phyloP scores from a whole-genome alignment of 2,113 vertebrate species.

The Phalacrocorax carbo region DNA sequence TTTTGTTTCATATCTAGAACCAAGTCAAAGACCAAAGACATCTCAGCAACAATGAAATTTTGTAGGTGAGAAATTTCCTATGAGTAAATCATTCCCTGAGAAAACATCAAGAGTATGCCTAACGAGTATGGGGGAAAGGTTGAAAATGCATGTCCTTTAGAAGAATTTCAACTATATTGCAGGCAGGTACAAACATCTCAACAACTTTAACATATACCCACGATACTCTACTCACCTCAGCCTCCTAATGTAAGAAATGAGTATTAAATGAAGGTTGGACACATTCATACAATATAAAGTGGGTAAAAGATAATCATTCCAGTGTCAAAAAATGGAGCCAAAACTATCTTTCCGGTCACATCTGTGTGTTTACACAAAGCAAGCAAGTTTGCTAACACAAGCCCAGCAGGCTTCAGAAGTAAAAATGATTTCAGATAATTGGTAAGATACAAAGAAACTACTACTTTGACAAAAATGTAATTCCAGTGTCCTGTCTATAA shows the following conservation, averaged over 20 bases:
- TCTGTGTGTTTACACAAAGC: not conserved
- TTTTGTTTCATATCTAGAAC: not conserved
- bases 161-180: not conserved
- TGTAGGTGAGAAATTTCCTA: not conserved
- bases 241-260: not conserved
- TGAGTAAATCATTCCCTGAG: not conserved
- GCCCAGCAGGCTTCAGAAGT: not conserved
- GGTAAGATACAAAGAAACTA: not conserved
- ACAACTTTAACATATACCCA: not conserved
- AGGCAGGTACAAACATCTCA: not conserved
- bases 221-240: not conserved
- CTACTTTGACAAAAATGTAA: not conserved
- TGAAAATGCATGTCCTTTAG: not conserved
- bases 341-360: not conserved
- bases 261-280: not conserved
- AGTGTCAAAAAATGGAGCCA: not conserved
- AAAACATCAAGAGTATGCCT: not conserved
- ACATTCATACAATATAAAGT: not conserved
- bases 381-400: not conserved
- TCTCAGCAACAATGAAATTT: not conserved
- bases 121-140: not conserved
- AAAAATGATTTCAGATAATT: not conserved
- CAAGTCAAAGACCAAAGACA: not conserved
- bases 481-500: not conserved
- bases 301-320: not conserved